Conservation (phyloP, 2,888 invertebrate genomes). For the Conus canariensis region DNA sequence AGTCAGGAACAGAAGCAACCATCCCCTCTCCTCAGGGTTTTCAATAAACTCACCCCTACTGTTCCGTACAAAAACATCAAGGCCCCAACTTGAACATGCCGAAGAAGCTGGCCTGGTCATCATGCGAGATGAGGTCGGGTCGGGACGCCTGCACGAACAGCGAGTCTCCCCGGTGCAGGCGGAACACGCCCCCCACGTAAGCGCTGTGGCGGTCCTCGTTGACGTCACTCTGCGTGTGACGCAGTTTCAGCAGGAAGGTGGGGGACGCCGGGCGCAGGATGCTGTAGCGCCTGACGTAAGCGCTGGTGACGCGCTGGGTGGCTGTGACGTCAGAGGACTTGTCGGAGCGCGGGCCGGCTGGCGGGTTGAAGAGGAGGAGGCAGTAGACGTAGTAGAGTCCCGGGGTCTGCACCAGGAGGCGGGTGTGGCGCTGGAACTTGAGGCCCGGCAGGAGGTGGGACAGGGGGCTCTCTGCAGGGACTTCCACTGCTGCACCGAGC, state of each 20-base stretch:
- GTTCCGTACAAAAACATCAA: neutral
- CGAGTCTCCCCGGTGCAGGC: slow-evolving; percentile 54
- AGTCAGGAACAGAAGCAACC: too few species aligned
- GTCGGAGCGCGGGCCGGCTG: neutral
- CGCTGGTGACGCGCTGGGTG: neutral
- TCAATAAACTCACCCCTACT: too few species aligned
- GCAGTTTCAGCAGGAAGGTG: slow-evolving; percentile 52
- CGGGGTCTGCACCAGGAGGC: slow-evolving; percentile 5
- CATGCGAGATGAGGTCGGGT: slow-evolving; percentile 44
- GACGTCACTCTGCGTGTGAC: slow-evolving; percentile 59
- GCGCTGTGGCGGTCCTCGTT: slow-evolving; percentile 55
- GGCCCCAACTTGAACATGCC: slow-evolving; percentile 45
- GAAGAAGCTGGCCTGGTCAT: slow-evolving; percentile 47
- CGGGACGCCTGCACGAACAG: slow-evolving; percentile 57
- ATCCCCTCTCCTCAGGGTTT: too few species aligned
- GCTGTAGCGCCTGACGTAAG: slow-evolving; percentile 22
- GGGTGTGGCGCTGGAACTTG: neutral
- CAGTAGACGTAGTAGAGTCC: slow-evolving; percentile 51
- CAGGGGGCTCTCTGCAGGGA: slow-evolving; percentile 23
- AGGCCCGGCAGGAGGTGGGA: slow-evolving; percentile 12
- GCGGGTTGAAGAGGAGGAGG: slow-evolving; percentile 49
- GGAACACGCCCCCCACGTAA: slow-evolving; percentile 56
- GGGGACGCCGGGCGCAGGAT: neutral
- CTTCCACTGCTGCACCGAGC: slow-evolving; percentile 2
- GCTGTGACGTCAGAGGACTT: too few species aligned